Base-by-base conservation (phyloP, 2,888 invertebrate genomes). In the Eupithecia centaureata region DNA sequence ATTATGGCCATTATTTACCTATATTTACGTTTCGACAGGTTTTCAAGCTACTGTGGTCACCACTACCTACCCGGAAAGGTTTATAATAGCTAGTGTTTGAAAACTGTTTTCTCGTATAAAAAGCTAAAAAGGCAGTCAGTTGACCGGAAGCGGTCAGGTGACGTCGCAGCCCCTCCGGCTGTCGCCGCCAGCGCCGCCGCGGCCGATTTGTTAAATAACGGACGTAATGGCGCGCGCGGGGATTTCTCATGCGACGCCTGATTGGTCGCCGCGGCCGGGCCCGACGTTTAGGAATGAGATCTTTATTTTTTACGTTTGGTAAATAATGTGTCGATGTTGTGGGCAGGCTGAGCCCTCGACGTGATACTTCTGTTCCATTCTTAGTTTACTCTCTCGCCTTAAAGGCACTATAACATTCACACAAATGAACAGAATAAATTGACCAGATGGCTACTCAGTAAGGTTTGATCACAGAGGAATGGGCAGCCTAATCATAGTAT, bases 161-260 rank as follows among this genome's bases (percentile, higher is more conserved):
- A 57, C 57, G 57, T 32, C 32, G 33, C 33, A 32, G 30, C 32
- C 30, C 32, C 56, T n/a, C 66, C 67, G 68, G 73, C 72, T 74
- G 76, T 74, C 76, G 71, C 38, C 65, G 56, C 8, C 74, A 74
- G 65, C 47, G 47, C 65, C 56, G 42, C 58, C 51, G 62, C 74
- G 30, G 54, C 54, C 54, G 65, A 74, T 76, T 76, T 76, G 73
- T 74, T 70, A 72, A 72, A 72, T 73, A 72, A 71, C 63, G 65
- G 56, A 72, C 64, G 71, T 71, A 75, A 73, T 73, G 75, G 71
- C 42, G 63, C 75, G 75, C 63, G 61, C 42, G 61, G 52, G 70
- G 64, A 73, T 75, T 73, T 73, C 71, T 73, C 75, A 71, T 73
- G 73, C 47, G 64, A 63, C 68, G 75, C 62, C 38, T 67, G 72